Evolutionary conservation across 2,113 vertebrate genomes (phyloP).

Genomic region (Sclerurus mexicanus): DNA sequence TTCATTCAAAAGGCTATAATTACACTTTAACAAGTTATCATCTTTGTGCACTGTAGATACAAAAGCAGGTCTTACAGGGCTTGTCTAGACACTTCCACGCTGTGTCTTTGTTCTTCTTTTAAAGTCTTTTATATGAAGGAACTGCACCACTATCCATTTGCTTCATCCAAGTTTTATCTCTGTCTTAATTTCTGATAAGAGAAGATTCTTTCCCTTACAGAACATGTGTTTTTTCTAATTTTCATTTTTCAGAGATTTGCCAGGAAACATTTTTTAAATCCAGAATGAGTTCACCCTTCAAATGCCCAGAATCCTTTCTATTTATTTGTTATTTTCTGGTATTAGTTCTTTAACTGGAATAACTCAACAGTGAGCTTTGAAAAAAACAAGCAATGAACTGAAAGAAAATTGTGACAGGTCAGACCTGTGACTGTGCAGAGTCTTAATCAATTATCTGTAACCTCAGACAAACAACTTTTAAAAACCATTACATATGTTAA

Average conservation of each 20-base stretch:
- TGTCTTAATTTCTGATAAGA: not conserved
- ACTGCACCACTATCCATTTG: not conserved
- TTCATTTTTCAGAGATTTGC: not conserved
- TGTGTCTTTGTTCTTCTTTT: constrained; percentile 35
- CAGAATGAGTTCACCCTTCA: not conserved
- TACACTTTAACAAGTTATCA: constrained; percentile 3
- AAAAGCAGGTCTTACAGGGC: not conserved
- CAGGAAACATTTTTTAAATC: not conserved
- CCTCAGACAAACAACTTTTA: not conserved
- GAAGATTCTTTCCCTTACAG: not conserved
- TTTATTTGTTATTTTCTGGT: not conserved
- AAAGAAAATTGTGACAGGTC: not conserved
- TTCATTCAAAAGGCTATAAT: constrained; percentile 13
- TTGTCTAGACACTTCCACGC: not conserved
- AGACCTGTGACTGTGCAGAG: not conserved
- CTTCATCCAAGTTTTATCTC: not conserved
- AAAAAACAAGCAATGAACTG: not conserved
- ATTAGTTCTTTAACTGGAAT: not conserved
- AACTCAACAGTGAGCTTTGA: not conserved
- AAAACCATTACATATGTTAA: not conserved
- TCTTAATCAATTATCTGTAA: not conserved
- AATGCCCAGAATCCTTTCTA: not conserved
- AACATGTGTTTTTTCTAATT: not conserved
- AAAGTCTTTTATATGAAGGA: not conserved
- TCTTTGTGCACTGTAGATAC: not conserved